Evolutionary conservation across 2,797 vertebrate species (phyloP).

Genomic region (Uromys caudimaculatus): DNA sequence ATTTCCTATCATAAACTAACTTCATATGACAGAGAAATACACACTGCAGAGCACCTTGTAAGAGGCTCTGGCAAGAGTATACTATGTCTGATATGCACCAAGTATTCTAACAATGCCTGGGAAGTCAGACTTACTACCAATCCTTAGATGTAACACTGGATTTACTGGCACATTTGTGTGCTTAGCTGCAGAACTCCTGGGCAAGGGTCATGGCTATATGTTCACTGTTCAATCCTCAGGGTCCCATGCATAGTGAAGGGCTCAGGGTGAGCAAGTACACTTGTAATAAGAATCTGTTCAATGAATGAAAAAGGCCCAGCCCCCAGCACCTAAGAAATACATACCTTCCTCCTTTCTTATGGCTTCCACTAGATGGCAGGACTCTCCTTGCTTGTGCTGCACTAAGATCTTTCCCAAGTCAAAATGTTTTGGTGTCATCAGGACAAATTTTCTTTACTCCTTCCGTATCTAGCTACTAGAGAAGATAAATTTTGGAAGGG

Average conservation of each 20-base stretch:
- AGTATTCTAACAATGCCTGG: not conserved
- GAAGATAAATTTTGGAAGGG: conserved; percentile 59
- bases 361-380: conserved; percentile 48
- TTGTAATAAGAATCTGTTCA: not conserved
- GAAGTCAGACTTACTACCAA: not conserved
- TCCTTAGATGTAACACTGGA: not conserved
- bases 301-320: not conserved
- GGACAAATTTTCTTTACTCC: conserved; percentile 88
- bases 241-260: not conserved
- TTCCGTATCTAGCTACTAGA: conserved; percentile 86
- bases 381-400: conserved; percentile 87
- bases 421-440: conserved; percentile 86
- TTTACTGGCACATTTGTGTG: not conserved
- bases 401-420: conserved; percentile 88
- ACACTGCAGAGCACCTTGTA: not conserved
- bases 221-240: not conserved
- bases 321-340: not conserved
- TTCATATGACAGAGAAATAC: not conserved
- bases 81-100: not conserved
- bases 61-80: not conserved
- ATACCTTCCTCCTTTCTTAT: conserved; percentile 85
- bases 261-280: rapidly evolving
- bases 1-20: not conserved
- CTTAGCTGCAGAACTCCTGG: not conserved
- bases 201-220: not conserved